Evolutionary conservation across 2,797 vertebrate genomes (phyloP).

Genomic region (Halcyon badia): DNA sequence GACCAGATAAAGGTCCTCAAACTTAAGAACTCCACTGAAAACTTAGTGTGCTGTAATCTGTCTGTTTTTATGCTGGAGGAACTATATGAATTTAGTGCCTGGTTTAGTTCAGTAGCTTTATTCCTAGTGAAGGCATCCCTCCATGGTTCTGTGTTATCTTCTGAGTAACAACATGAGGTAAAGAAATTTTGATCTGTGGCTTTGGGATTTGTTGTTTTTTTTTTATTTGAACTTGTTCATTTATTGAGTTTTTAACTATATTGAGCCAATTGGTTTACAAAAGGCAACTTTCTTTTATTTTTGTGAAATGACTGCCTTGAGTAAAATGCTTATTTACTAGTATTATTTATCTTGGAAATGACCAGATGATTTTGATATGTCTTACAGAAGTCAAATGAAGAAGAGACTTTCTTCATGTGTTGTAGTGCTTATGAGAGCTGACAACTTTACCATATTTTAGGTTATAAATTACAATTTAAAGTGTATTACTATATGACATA

Average conservation of each 20-base stretch:
- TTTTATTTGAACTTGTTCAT: background rate
- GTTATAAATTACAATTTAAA: background rate
- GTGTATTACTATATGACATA: background rate
- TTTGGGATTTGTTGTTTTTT: background rate
- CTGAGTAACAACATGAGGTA: background rate
- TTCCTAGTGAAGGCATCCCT: background rate
- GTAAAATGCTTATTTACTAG: background rate
- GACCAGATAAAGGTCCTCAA: background rate
- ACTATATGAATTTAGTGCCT: background rate
- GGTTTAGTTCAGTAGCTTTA: background rate
- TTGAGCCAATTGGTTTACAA: background rate
- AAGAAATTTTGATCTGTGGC: background rate
- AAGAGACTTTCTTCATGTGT: background rate
- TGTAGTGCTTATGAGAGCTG: background rate
- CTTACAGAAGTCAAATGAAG: background rate
- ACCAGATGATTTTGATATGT: background rate
- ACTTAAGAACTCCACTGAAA: background rate
- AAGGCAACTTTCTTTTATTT: background rate
- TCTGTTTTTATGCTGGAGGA: fast-evolving
- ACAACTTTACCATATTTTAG: background rate
- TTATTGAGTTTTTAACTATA: background rate
- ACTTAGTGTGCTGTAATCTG: background rate
- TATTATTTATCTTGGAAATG: background rate
- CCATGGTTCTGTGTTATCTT: background rate
- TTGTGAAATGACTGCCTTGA: background rate